Evolutionary conservation across 1,140 invertebrate species (phyloP).

Genomic region (Lordiphosa collinella): DNA sequence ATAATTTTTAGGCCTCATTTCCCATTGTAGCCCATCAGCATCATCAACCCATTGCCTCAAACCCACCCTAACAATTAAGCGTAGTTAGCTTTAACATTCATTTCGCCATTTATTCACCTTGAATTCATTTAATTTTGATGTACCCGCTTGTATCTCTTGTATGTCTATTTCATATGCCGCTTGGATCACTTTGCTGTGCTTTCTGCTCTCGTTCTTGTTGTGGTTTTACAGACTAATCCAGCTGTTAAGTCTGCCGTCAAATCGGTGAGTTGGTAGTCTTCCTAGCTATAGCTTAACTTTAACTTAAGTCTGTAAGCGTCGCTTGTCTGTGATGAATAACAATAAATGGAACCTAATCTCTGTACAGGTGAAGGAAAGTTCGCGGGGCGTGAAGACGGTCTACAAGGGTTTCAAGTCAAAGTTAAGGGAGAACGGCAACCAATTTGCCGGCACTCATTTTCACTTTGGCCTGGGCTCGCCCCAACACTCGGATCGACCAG

Average conservation of each 20-base stretch:
- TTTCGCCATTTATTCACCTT: background rate
- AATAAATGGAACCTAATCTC: background rate
- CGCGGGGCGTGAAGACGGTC: constrained; percentile 86
- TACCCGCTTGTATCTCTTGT: constrained; percentile 31
- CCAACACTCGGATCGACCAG: constrained; percentile 78
- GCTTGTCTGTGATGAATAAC: background rate
- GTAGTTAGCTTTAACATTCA: constrained; percentile 22
- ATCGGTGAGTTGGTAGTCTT: constrained; percentile 83
- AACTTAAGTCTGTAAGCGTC: constrained; percentile 1
- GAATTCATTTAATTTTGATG: constrained; percentile 38
- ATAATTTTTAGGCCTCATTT: constrained; percentile 1
- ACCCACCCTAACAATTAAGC: constrained; percentile 44
- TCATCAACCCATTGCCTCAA: constrained; percentile 33
- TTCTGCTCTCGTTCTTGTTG: constrained; percentile 39
- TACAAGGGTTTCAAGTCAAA: constrained; percentile 87
- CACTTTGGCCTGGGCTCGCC: constrained; percentile 70
- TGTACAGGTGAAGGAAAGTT: constrained; percentile 86
- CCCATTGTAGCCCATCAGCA: constrained; percentile 15
- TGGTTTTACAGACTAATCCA: constrained; percentile 85
- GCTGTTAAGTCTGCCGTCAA: constrained; percentile 90
- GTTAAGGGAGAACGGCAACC: constrained; percentile 80
- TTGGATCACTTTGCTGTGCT: constrained; percentile 63
- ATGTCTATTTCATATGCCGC: constrained; percentile 62
- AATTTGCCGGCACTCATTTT: constrained; percentile 63
- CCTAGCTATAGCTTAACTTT: constrained; percentile 7